Percentiles rank a stretch among this genome's conserved stretches.
Evolutionary conservation across 2,888 invertebrate species (phyloP).

Genomic region (Xylota sylvarum): DNA sequence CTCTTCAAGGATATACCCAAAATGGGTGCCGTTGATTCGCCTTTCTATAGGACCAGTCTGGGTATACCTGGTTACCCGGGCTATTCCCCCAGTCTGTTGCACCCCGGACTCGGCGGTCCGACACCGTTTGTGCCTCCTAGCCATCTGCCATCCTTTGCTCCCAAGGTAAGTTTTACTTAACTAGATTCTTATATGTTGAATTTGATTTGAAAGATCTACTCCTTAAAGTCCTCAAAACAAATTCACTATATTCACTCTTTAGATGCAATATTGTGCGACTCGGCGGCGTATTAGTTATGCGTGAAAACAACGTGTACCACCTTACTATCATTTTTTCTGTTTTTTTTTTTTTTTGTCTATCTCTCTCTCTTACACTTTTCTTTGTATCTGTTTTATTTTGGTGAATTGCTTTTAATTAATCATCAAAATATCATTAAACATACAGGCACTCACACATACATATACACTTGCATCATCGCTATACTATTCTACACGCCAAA

Average conservation of each 20-base stretch:
- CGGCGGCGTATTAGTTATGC: constrained; percentile 34
- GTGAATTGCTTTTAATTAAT: constrained; percentile 57
- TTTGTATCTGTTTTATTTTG: constrained; percentile 29
- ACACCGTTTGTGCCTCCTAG: constrained; percentile 96
- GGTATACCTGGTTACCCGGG: constrained; percentile 92
- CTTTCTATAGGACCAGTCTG: constrained; percentile 90
- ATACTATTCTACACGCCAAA: constrained; percentile 54
- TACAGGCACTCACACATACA: not conserved
- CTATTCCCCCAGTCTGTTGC: constrained; percentile 91
- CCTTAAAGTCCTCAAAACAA: not conserved
- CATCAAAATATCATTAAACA: constrained; percentile 54
- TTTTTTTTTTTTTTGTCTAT: constrained; percentile 19
- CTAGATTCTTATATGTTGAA: not conserved
- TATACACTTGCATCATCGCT: constrained; percentile 43
- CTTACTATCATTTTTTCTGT: constrained; percentile 4
- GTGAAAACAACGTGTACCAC: constrained; percentile 8
- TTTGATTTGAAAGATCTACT: constrained; percentile 3
- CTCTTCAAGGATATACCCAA: constrained; percentile 96
- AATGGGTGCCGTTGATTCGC: constrained; percentile 91
- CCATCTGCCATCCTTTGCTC: constrained; percentile 94
- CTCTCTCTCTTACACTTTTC: constrained; percentile 2
- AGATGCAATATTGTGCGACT: constrained; percentile 36
- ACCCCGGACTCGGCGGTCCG: constrained; percentile 90
- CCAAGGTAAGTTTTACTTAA: constrained; percentile 89
- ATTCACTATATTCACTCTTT: constrained; percentile 7